Conservation (phyloP, 2,113 vertebrate genomes). For the Micromys minutus region DNA sequence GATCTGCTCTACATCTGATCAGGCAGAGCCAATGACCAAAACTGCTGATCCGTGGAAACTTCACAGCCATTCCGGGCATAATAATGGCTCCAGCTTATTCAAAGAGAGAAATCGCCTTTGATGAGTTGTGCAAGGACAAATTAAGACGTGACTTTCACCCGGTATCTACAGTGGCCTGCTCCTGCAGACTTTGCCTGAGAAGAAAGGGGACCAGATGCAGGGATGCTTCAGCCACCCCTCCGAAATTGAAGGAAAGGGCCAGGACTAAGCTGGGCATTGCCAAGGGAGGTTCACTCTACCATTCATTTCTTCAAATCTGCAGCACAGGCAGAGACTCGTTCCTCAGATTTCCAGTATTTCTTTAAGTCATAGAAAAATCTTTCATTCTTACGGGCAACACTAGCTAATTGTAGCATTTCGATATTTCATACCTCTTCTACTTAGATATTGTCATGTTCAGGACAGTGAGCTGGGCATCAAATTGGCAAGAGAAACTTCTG, state of each 20-base stretch:
- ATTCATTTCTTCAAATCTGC: not conserved
- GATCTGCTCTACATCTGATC: conserved; percentile 78
- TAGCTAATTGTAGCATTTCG: not conserved
- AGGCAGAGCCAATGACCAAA: conserved; percentile 71
- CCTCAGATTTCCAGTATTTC: not conserved
- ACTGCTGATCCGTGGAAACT: conserved; percentile 76
- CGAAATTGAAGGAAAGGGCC: not conserved
- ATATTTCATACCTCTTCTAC: not conserved
- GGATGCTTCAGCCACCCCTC: not conserved
- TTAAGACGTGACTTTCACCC: conserved; percentile 47
- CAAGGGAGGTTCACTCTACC: not conserved
- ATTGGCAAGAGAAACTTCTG: not conserved
- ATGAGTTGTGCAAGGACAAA: conserved; percentile 71
- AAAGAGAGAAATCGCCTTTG: conserved; percentile 70
- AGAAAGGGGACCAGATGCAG: not conserved
- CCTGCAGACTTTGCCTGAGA: not conserved
- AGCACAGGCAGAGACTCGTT: not conserved
- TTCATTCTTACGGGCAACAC: not conserved
- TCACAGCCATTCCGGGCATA: conserved; percentile 64
- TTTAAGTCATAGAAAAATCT: not conserved
- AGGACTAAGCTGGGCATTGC: not conserved
- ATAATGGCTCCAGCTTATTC: conserved; percentile 67
- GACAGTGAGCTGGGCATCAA: not conserved
- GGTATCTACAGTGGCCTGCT: not conserved
- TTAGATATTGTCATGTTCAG: not conserved